Evolutionary conservation across 2,113 vertebrate genomes (phyloP).

Genomic region (Aegotheles bennettii): DNA sequence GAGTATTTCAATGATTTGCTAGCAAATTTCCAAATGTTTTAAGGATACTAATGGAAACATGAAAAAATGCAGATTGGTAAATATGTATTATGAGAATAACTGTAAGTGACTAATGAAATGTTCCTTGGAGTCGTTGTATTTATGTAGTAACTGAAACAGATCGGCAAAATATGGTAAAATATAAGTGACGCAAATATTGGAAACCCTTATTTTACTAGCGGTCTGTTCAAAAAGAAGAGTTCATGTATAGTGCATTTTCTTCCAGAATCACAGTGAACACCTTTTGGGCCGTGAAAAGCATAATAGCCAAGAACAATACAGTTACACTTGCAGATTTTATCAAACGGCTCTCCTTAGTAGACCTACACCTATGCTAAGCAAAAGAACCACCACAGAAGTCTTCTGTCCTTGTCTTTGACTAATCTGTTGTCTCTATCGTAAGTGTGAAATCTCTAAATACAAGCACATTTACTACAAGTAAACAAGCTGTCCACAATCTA

Average conservation of each 20-base stretch:
- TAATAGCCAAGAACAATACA: neutral
- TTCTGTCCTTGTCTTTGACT: slow-evolving; percentile 44
- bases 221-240: neutral
- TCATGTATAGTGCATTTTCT: neutral
- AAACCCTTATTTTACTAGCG: neutral
- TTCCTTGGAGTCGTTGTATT: neutral
- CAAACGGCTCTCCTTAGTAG: slow-evolving; percentile 6
- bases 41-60: neutral
- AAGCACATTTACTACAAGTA: slow-evolving; percentile 63
- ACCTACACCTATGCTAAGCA: neutral
- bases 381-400: neutral
- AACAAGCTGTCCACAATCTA: slow-evolving; percentile 76
- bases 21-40: neutral
- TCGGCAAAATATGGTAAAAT: neutral
- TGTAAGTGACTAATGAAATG: neutral
- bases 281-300: neutral
- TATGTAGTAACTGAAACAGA: neutral
- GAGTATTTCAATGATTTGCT: neutral
- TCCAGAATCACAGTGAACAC: neutral
- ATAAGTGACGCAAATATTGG: neutral
- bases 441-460: slow-evolving; percentile 80
- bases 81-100: neutral
- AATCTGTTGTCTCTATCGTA: slow-evolving; percentile 67
- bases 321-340: slow-evolving; percentile 15
- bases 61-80: neutral